phyloP scores from a whole-genome alignment of 2,113 vertebrate species.

The Atlantisia rogersi region DNA sequence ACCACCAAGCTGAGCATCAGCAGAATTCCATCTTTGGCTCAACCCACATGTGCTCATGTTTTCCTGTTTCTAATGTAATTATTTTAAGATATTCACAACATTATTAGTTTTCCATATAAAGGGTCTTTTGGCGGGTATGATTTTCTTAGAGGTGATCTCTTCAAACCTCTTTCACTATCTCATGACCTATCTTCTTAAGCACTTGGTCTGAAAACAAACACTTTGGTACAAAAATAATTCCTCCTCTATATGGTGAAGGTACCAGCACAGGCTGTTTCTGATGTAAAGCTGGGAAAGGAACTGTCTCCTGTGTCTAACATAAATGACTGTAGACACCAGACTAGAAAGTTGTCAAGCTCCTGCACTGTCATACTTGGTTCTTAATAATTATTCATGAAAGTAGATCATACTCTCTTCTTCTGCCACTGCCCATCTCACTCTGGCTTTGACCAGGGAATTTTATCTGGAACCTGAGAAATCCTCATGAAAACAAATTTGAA shows the following conservation, averaged over 20 bases:
- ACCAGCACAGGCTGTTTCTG: background rate
- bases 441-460: background rate
- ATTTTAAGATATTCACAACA: conserved; percentile 46
- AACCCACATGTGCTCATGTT: conserved; percentile 28
- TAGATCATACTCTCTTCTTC: background rate
- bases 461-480: background rate
- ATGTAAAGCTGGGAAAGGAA: background rate
- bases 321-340: background rate
- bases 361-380: background rate
- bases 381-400: background rate
- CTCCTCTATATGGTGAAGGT: background rate
- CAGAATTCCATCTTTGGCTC: conserved; percentile 43
- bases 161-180: conserved; percentile 14
- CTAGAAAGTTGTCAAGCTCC: background rate
- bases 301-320: background rate
- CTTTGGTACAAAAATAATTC: background rate
- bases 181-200: background rate
- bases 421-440: background rate
- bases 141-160: conserved; percentile 10
- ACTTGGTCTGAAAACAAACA: conserved; percentile 38
- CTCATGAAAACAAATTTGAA: background rate
- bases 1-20: conserved; percentile 61
- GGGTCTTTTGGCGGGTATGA: background rate
- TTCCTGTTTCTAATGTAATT: conserved; percentile 49
- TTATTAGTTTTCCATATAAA: conserved; percentile 17